Percentiles rank a stretch among this genome's conserved stretches.
phyloP scores from a whole-genome alignment of 2,113 vertebrate species.

The Mystacornis crossleyi region DNA sequence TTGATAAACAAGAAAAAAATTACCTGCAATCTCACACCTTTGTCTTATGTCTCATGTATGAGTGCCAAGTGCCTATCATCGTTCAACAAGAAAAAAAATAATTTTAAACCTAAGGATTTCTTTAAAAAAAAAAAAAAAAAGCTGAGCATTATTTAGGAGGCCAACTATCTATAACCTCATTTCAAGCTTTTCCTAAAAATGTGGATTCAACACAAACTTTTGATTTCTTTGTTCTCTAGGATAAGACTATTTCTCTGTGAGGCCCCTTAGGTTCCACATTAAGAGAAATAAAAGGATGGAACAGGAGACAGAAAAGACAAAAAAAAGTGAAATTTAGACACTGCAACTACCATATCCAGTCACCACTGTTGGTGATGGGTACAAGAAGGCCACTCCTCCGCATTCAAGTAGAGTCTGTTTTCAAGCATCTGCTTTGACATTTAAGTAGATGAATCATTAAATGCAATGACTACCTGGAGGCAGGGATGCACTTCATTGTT shows the following conservation, averaged over 20 bases:
- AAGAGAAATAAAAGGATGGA: background rate
- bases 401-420: background rate
- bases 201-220: background rate
- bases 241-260: background rate
- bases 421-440: slow-evolving; percentile 35
- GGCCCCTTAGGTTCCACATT: background rate
- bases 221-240: background rate
- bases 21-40: background rate
- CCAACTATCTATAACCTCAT: background rate
- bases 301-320: background rate
- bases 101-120: background rate
- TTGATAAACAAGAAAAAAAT: background rate
- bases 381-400: background rate
- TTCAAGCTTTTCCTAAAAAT: background rate
- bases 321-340: background rate
- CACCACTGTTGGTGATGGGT: background rate
- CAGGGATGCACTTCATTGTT: background rate
- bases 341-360: background rate
- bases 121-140: background rate
- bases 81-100: background rate
- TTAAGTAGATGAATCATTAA: slow-evolving; percentile 54
- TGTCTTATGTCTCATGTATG: background rate
- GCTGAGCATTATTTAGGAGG: background rate
- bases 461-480: background rate
- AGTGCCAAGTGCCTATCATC: background rate